phyloP scores from a whole-genome alignment of 64 coral and sea anemone species.

The Catalaphyllia jardinei region DNA sequence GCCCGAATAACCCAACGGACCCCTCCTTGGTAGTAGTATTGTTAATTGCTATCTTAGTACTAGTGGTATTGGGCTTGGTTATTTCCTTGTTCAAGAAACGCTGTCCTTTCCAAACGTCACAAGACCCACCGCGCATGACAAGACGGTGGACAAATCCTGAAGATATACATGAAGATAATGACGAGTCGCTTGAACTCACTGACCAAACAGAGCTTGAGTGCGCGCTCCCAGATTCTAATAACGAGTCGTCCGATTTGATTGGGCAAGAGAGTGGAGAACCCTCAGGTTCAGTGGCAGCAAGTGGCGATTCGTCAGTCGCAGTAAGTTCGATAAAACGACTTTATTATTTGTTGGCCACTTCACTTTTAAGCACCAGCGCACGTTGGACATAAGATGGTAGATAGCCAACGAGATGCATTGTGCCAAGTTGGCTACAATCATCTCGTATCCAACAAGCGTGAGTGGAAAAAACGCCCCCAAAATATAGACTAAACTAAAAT shows the following conservation, averaged over 20 bases:
- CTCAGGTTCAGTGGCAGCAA: background rate
- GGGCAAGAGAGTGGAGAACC: background rate
- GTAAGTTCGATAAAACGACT: background rate
- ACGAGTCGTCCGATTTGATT: background rate
- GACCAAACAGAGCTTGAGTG: background rate
- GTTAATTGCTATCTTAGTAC: background rate
- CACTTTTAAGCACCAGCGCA: too few species aligned
- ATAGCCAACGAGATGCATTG: too few species aligned
- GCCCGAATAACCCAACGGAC: background rate
- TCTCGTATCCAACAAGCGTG: too few species aligned
- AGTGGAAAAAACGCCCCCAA: too few species aligned
- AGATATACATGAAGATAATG: background rate
- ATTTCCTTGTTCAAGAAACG: background rate
- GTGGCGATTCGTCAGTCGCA: background rate
- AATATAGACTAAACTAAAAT: too few species aligned
- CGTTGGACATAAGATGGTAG: too few species aligned
- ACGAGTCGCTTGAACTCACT: background rate
- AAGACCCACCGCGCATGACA: background rate
- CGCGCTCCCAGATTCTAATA: background rate
- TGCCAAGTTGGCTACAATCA: too few species aligned
- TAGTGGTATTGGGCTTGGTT: background rate
- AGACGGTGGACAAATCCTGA: background rate
- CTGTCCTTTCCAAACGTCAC: background rate
- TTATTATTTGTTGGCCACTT: background rate
- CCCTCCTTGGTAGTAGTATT: background rate